Evolutionary conservation across 1,140 invertebrate genomes (phyloP).

Genomic region (Microplitis demolitor): DNA sequence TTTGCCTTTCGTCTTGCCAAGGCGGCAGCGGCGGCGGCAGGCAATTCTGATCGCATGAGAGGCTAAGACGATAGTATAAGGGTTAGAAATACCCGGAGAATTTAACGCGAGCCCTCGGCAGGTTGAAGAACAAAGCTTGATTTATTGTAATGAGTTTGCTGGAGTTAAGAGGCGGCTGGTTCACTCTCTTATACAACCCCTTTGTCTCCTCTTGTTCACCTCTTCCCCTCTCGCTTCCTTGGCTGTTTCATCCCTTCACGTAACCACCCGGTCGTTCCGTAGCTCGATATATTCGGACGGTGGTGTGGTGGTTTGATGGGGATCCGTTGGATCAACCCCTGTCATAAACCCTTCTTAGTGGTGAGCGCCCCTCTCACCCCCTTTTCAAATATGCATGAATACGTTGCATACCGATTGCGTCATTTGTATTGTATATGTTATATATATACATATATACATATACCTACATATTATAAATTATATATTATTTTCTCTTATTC

Average conservation of each 20-base stretch:
- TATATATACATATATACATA: slow-evolving; percentile 33
- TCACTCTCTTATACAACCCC: slow-evolving; percentile 6
- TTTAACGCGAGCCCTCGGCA: slow-evolving; percentile 51
- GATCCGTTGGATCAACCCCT: slow-evolving; percentile 58
- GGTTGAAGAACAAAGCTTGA: slow-evolving; percentile 63
- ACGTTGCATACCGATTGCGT: slow-evolving; percentile 57
- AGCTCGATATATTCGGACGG: slow-evolving; percentile 54
- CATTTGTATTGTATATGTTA: slow-evolving; percentile 49
- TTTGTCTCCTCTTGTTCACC: neutral
- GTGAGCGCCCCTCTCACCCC: slow-evolving; percentile 34
- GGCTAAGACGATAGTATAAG: slow-evolving; percentile 40
- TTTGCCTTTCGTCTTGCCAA: slow-evolving; percentile 4
- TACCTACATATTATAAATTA: neutral
- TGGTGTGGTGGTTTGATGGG: slow-evolving; percentile 52
- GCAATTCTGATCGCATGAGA: slow-evolving; percentile 13
- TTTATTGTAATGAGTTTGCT: slow-evolving; percentile 64
- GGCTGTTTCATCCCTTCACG: slow-evolving; percentile 21
- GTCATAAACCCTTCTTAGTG: slow-evolving; percentile 63
- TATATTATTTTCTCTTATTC: too few relatives aligned
- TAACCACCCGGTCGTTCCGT: slow-evolving; percentile 27
- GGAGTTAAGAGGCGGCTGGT: slow-evolving; percentile 57
- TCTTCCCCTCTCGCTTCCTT: slow-evolving; percentile 7
- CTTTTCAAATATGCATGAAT: slow-evolving; percentile 60
- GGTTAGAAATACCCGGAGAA: slow-evolving; percentile 43
- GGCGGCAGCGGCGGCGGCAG: neutral